These are phyloP conservation scores for Cricetomys ansorgei DNA, from an alignment of 2,113 vertebrate species.

Conservation along the genomic window DNA sequence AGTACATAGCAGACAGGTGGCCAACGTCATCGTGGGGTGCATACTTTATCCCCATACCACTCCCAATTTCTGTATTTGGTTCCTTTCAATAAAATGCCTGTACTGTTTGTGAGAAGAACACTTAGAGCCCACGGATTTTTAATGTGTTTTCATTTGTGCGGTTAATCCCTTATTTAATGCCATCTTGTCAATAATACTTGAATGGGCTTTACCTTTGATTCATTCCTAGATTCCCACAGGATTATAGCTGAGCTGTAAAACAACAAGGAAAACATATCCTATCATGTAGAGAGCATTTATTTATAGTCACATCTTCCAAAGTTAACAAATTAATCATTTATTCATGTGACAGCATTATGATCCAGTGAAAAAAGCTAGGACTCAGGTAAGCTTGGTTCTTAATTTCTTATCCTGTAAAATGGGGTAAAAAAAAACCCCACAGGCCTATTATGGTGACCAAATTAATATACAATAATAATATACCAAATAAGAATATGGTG, in stretches of 20 bases:
- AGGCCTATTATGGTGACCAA: conserved; percentile 6
- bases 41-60: neutral
- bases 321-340: conserved; percentile 48
- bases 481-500: too few relatives aligned
- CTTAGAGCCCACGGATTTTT: conserved; percentile 42
- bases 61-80: conserved; percentile 45
- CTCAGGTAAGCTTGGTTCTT: conserved; percentile 23
- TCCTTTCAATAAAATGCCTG: conserved; percentile 50
- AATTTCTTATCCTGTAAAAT: conserved; percentile 18
- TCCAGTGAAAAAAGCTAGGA: conserved; percentile 15
- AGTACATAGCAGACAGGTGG: conserved; percentile 38
- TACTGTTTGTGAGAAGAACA: conserved; percentile 53
- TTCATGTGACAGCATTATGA: conserved; percentile 55
- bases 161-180: conserved; percentile 60
- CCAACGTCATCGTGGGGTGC: conserved; percentile 50
- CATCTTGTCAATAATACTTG: conserved; percentile 62
- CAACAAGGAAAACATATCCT: conserved; percentile 69
- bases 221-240: conserved; percentile 31
- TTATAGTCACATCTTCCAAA: conserved; percentile 69
- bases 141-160: conserved; percentile 60
- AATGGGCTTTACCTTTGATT: conserved; percentile 60
- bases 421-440: neutral
- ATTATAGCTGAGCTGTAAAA: conserved; percentile 59
- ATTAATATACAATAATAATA: too few relatives aligned
- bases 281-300: conserved; percentile 65